A percentile compares a stretch with the other conserved stretches of the same genome.
These are phyloP conservation scores for Thalpophila matura DNA, from an alignment of 2,888 invertebrate species.

Conservation along the genomic window DNA sequence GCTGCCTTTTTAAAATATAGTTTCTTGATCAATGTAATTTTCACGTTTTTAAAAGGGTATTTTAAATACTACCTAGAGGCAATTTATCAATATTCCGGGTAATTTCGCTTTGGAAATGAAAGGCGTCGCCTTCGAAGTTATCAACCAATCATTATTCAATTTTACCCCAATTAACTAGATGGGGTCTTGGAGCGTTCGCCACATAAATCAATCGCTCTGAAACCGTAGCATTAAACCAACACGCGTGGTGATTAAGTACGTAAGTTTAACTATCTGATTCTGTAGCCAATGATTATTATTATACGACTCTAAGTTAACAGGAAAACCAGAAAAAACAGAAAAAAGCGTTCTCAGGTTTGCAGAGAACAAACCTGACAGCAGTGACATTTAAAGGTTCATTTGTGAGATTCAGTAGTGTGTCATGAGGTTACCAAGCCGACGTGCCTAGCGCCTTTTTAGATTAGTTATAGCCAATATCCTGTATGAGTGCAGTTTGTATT, in stretches of 20 bases:
- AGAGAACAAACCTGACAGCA: constrained; percentile 3
- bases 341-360: too few species aligned
- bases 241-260: constrained; percentile 57
- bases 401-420: constrained; percentile 65
- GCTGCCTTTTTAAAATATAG: constrained; percentile 30
- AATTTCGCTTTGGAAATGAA: constrained; percentile 62
- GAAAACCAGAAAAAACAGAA: neutral
- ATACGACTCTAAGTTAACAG: constrained; percentile 1
- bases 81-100: constrained; percentile 63
- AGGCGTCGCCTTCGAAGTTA: constrained; percentile 66
- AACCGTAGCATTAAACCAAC: constrained; percentile 62
- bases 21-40: constrained; percentile 40
- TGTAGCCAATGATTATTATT: constrained; percentile 47
- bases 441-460: constrained; percentile 76
- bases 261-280: constrained; percentile 42
- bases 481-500: constrained; percentile 74
- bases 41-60: constrained; percentile 18
- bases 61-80: constrained; percentile 46
- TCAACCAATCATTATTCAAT: constrained; percentile 77
- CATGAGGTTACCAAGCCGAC: constrained; percentile 77
- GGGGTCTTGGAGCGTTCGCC: constrained; percentile 66
- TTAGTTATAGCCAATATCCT: constrained; percentile 81
- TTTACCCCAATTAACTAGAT: constrained; percentile 74
- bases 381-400: constrained; percentile 23
- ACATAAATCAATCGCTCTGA: constrained; percentile 68